Evolutionary conservation across 2,113 vertebrate species (phyloP).

Genomic region (Oenanthe oenanthe): DNA sequence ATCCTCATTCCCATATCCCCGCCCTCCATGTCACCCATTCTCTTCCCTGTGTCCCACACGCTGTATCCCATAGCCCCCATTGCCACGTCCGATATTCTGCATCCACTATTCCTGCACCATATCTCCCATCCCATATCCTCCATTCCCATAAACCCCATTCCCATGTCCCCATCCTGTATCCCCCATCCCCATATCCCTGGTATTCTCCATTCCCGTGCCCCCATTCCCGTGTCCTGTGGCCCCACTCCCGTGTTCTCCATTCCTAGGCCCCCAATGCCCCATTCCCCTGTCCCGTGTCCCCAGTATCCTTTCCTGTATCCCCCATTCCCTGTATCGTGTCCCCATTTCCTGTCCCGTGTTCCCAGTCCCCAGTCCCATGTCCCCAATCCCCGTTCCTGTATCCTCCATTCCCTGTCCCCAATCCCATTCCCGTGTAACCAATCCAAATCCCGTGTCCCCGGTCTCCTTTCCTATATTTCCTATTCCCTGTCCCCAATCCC

Average conservation of each 20-base stretch:
- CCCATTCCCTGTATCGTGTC: background rate
- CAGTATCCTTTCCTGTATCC: background rate
- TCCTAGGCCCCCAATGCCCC: background rate
- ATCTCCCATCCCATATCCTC: background rate
- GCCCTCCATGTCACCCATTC: background rate
- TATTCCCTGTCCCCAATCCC: too few species aligned
- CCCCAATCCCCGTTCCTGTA: too few species aligned
- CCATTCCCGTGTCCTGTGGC: background rate
- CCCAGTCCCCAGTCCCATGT: background rate
- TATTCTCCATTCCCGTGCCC: too few species aligned
- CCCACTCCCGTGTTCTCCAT: background rate
- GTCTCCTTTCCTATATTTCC: background rate
- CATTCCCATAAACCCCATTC: background rate
- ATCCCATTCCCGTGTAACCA: background rate
- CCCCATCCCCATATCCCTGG: too few species aligned
- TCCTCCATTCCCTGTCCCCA: background rate
- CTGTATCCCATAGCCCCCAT: background rate
- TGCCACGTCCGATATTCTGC: background rate
- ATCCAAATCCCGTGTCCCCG: too few species aligned
- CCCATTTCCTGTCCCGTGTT: background rate
- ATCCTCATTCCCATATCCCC: background rate
- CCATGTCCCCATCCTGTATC: background rate
- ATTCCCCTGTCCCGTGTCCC: background rate
- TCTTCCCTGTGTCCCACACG: accelerated
- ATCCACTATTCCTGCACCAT: background rate